Base-by-base conservation (phyloP, 2,888 invertebrate species). In the Eueremaeus valkanovi region DNA sequence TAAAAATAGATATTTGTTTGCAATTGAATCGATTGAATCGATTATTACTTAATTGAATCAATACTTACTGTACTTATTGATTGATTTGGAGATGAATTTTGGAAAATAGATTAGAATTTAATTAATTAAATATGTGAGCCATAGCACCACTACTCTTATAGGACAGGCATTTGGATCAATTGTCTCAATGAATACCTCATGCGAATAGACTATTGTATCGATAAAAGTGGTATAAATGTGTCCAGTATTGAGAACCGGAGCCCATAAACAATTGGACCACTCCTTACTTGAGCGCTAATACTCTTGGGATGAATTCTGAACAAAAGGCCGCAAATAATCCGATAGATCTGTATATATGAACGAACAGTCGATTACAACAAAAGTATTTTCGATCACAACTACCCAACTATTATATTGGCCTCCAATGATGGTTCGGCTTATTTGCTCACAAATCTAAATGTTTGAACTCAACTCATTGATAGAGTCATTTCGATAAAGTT, bases 321-420 rank as follows among this genome's bases (percentile, higher is more conserved):
- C 61, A 61, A 31, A 55, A 61, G 61, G 16, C 29, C 6, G n/a
- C 36, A 24, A 8, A 58, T 66, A 66, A 66, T 33, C 66, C 21
- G 31, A 24, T 31, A n/a, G 21, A 18, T 66, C 33, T 66, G 6
- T 33, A 2, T 33, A 36, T 36, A 11, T 33, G 36, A 33, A 36
- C 66, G n/a, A 33, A 8, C n/a, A 66, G 36, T 36, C 61, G 29
- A 61, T 61, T 24, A 61, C 36, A 36, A n/a, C 36, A 66, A 66
- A 66, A 66, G 66, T 66, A 29, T 58, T 58, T 58, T 24, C 58
- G 29, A 58, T 58, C 58, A 58, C 58, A 3, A 16, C 58, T 29
- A 29, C 9, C 29, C 58, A 13, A 29, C 3, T 58, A 29, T 58
- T 58, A 24, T 29, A 21, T n/a, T n/a, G 21, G 51, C 51, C 29